phyloP scores from a whole-genome alignment of 2,113 vertebrate genomes.

The Strix aluco region DNA sequence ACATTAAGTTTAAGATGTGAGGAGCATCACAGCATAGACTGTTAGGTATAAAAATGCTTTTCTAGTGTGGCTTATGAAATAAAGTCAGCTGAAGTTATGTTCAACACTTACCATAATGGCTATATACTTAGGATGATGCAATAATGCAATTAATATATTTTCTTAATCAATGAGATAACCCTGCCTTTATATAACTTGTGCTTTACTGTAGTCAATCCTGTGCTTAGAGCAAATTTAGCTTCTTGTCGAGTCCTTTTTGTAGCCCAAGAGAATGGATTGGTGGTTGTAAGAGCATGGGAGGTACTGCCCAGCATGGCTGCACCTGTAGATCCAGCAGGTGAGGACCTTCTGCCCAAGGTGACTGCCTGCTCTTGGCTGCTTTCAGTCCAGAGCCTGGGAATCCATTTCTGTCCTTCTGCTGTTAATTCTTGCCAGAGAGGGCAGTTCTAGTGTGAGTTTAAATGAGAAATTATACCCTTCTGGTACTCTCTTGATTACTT shows the following conservation, averaged over 20 bases:
- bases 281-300: background rate
- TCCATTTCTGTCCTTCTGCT: background rate
- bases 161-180: background rate
- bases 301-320: background rate
- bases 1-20: background rate
- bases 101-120: background rate
- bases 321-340: background rate
- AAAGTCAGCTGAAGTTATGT: background rate
- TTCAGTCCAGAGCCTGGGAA: background rate
- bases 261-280: background rate
- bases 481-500: slow-evolving; percentile 47
- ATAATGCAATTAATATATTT: background rate
- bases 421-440: background rate
- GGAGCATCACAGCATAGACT: background rate
- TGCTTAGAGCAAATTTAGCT: background rate
- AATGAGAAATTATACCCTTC: slow-evolving; percentile 34
- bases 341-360: background rate
- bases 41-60: background rate
- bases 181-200: background rate
- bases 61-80: background rate
- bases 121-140: background rate
- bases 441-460: background rate
- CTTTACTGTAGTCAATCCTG: background rate
- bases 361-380: background rate
- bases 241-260: background rate